phyloP scores from a whole-genome alignment of 1,140 invertebrate genomes.

The Musca vetustissima region DNA sequence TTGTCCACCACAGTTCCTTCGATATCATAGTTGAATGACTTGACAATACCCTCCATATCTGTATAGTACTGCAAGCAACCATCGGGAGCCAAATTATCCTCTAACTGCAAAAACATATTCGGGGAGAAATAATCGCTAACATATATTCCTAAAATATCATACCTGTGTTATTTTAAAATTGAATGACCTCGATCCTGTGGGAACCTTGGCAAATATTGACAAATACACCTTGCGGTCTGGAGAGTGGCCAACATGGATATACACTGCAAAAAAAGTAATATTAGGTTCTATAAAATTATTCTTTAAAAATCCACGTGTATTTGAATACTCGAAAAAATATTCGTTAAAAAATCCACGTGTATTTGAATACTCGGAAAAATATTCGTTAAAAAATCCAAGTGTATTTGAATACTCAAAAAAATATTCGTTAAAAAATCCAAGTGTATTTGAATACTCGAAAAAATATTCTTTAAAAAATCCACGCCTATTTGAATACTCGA shows the following conservation, averaged over 20 bases:
- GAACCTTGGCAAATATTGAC: constrained; percentile 64
- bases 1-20: constrained; percentile 59
- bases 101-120: constrained; percentile 27
- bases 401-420: no score
- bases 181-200: constrained; percentile 60
- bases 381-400: no score
- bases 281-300: neutral
- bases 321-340: no score
- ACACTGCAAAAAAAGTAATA: constrained; percentile 63
- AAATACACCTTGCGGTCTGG: constrained; percentile 64
- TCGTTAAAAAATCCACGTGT: no score
- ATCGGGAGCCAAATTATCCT: constrained; percentile 55
- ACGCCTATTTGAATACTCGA: no score
- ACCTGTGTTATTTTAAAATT: constrained; percentile 68
- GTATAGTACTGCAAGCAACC: constrained; percentile 74
- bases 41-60: constrained; percentile 62
- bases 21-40: constrained; percentile 73
- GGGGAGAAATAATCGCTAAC: no score
- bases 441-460: no score
- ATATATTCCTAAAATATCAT: constrained; percentile 20
- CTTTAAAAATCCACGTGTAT: neutral
- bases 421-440: no score
- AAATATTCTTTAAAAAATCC: no score
- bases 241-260: constrained; percentile 67
- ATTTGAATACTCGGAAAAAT: no score